phyloP scores from a whole-genome alignment of 2,113 vertebrate species.

The Eidolon helvum region DNA sequence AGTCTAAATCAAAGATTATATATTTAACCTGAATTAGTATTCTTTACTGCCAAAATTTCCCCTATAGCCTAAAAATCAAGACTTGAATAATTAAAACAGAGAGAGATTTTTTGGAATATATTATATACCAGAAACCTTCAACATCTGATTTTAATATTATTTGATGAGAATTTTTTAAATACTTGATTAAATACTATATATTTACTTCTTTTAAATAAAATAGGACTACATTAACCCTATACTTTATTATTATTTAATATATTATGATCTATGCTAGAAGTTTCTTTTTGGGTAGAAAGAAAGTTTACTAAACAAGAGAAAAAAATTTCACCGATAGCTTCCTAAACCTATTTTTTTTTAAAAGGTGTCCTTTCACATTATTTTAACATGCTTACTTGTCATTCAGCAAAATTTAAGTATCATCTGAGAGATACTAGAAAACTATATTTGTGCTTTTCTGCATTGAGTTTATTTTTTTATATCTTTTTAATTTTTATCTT shows the following conservation, averaged over 20 bases:
- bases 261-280: background rate
- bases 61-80: background rate
- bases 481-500: no score
- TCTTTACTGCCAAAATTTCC: background rate
- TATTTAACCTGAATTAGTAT: background rate
- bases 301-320: background rate
- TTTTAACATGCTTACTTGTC: background rate
- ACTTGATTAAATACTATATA: background rate
- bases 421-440: background rate
- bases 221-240: background rate
- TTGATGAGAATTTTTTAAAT: background rate
- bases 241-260: background rate
- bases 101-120: background rate
- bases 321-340: background rate
- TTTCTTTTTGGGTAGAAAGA: background rate
- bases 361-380: background rate
- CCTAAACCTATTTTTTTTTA: background rate
- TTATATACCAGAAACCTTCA: background rate
- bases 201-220: background rate
- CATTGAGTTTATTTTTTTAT: constrained; percentile 9
- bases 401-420: background rate
- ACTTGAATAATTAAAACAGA: constrained; percentile 25
- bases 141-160: background rate
- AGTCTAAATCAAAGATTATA: background rate
- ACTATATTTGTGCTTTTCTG: background rate